Evolutionary conservation across 2,797 vertebrate species (phyloP), one percentile per base, ranked within the genome.

Genomic region (Cirrhinus molitorella): DNA sequence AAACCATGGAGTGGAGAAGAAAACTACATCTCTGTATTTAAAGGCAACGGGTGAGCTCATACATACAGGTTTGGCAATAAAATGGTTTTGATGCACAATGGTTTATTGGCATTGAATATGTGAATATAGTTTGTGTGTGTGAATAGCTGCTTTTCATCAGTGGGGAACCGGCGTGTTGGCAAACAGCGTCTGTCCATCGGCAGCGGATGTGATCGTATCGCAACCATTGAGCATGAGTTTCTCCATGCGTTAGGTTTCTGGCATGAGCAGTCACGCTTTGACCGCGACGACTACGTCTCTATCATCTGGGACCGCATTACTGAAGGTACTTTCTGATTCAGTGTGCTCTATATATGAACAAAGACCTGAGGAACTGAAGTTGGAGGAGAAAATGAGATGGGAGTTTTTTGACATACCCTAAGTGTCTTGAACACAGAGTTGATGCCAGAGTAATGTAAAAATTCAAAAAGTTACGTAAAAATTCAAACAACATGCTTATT

Each of bases 1-100:
- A 95, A 96, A 82, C 97, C 96, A 23, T 98, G 98, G 98, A 85
- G 81, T 4, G 97, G 97, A 83, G 98, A 99, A 91, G 17, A 88
- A 77, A 97, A 99, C 91, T 99, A 98, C 83, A 97, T 99, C 88
- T 96, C 95, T 19, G 94, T 99, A 53, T 96, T 98, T 90, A 97
- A 98, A 93, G 97, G 96, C 57, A 90, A 74, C 10, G 98, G 97
- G 98, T 99, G 92, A 93, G 94, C 66, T 21, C 31, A 16, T 53
- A 3, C 14, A 75, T 13, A 31, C 31, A 66, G 5, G 34, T 66
- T 21, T 21, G 49, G 51, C 12, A n/a, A 23, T 75, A 23, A 37
- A 40, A 43, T 25, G 23, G 12, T 25, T 25, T 25, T 57, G n/a
- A 1, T 23, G 28, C 28, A 63, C 63, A 37, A 0, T 66, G 63